Percentiles rank a stretch among this genome's conserved stretches.
These are phyloP conservation scores for Atherinosoma microstoma DNA, from an alignment of 2,797 vertebrate species.

Conservation along the genomic window DNA sequence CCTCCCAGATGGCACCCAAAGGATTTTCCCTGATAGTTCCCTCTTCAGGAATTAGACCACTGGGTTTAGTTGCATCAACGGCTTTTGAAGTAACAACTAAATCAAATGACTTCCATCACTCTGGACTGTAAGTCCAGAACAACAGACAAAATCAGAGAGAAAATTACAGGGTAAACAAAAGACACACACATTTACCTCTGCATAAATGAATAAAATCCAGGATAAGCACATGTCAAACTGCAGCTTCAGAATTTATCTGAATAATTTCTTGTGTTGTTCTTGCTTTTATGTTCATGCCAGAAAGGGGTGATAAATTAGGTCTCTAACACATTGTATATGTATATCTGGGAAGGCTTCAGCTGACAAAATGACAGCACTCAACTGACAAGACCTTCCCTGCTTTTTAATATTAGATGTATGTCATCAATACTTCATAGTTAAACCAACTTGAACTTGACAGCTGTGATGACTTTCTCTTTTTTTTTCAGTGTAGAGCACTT, in stretches of 20 bases:
- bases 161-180: conserved; percentile 2
- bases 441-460: conserved; percentile 40
- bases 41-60: conserved; percentile 80
- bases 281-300: neutral
- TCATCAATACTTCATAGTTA: conserved; percentile 51
- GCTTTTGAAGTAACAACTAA: conserved; percentile 66
- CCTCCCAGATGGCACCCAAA: conserved; percentile 78
- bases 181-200: neutral
- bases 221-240: neutral
- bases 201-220: neutral
- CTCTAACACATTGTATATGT: neutral
- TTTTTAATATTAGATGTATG: conserved; percentile 44
- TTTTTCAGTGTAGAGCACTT: neutral
- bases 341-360: conserved; percentile 6
- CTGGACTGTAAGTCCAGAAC: conserved; percentile 13
- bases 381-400: conserved; percentile 23
- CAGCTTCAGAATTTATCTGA: neutral
- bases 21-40: conserved; percentile 75
- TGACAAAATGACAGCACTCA: conserved; percentile 41
- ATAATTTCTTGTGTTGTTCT: neutral
- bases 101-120: conserved; percentile 74
- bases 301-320: neutral
- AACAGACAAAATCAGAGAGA: conserved; percentile 15
- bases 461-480: neutral
- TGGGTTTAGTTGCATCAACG: conserved; percentile 73